Evolutionary conservation across 2,888 invertebrate species (phyloP), one percentile per base, ranked within the genome.

Genomic region (Augochlorella aurata): DNA sequence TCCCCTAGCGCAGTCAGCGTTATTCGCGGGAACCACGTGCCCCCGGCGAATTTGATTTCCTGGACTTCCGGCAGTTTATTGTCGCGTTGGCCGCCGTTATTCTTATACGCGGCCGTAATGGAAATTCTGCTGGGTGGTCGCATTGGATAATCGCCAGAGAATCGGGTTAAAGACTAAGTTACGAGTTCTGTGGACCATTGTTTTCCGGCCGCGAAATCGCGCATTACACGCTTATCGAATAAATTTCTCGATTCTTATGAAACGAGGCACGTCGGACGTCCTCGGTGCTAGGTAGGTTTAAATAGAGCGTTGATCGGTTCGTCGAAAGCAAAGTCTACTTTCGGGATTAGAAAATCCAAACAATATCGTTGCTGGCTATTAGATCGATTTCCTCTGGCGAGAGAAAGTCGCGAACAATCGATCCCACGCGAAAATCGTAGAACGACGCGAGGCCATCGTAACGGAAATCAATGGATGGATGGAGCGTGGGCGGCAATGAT

Each of bases 11-110:
- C 2, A 71, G 78, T 82, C 68, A 71, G 80, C 74, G 50, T 80
- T 82, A 85, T 79, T 69, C 50, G 45, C 24, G 68, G 68, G 47
- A 72, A 63, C 65, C 74, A 69, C 75, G 58, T 75, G 75, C 61
- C 69, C 58, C 63, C 58, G 74, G 71, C 52, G 77, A 83, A 85
- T 86, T 86, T 86, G 86, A 86, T 86, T 86, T 86, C 83, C 85
- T 76, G 61, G 74, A 81, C 85, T 86, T 86, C 85, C 85, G 81
- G 77, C 58, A 69, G 54, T 83, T 81, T 83, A 86, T 83, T 70
- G 85, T 77, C 75, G 74, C 82, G 38, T 47, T 65, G 76, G 74
- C 66, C 74, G 85, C 81, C 63, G 79, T 81, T 81, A 77, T 78
- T 85, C 79, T 71, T 54, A 79, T 71, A 73, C 86, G 76, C 50